Percentiles rank a stretch among this genome's conserved stretches.
phyloP scores from a whole-genome alignment of 2,797 vertebrate genomes.

The Onychomys torridus region DNA sequence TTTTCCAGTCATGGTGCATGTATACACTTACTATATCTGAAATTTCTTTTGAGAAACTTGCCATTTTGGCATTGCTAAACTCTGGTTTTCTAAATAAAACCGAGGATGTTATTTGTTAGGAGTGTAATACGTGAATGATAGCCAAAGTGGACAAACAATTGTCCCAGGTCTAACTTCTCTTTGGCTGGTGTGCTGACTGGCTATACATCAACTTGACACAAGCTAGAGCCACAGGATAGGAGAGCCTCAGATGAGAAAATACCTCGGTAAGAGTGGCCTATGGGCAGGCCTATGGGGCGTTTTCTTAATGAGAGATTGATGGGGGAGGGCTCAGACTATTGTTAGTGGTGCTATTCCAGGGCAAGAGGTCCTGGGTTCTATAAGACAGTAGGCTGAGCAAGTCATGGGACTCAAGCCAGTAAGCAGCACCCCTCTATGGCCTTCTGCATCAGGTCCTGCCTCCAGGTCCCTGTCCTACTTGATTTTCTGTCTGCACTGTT shows the following conservation, averaged over 20 bases:
- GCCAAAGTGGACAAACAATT: background rate
- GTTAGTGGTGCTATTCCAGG: background rate
- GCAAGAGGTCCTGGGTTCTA: background rate
- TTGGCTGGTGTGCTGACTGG: background rate
- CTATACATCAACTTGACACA: too few species aligned
- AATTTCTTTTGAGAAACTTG: constrained; percentile 6
- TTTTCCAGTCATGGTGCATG: background rate
- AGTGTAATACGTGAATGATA: background rate
- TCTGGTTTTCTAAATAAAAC: constrained; percentile 45
- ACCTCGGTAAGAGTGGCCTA: too few species aligned
- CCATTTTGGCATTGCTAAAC: background rate
- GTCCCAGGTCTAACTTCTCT: background rate
- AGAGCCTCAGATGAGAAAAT: background rate
- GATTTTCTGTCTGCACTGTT: accelerated
- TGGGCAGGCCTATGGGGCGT: background rate
- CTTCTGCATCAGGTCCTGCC: background rate
- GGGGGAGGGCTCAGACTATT: background rate
- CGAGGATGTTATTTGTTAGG: background rate
- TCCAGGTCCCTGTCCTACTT: background rate
- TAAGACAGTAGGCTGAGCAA: background rate
- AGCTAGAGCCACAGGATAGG: too few species aligned
- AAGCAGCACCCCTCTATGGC: too few species aligned
- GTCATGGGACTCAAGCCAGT: background rate
- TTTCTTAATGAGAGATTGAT: background rate
- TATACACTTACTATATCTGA: background rate